Evolutionary conservation across 2,888 invertebrate genomes (phyloP).

Genomic region (Acleris literana): DNA sequence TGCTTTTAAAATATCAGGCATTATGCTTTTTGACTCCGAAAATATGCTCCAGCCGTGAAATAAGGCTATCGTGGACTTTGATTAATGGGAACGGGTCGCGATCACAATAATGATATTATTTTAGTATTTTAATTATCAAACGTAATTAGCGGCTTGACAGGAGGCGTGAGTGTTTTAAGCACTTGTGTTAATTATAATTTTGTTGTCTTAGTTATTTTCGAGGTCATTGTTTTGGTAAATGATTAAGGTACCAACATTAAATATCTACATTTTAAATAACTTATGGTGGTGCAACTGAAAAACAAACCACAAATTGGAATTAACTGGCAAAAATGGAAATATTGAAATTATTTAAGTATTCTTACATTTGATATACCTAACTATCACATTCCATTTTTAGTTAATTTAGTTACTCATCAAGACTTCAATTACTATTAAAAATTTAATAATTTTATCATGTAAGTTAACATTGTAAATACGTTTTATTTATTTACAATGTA

Average conservation of each 20-base stretch:
- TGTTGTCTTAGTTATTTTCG: not conserved
- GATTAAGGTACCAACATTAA: not conserved
- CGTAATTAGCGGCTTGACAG: conserved; percentile 59
- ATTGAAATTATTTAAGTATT: no score
- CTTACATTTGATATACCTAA: no score
- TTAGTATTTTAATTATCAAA: conserved; percentile 60
- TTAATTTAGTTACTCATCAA: no score
- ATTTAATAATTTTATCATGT: no score
- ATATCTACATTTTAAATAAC: not conserved
- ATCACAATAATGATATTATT: conserved; percentile 67
- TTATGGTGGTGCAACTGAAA: not conserved
- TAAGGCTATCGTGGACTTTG: conserved; percentile 62
- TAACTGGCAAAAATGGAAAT: no score
- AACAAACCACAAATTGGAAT: no score
- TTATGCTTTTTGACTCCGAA: conserved; percentile 71
- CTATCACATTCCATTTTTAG: no score
- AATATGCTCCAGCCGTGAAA: conserved; percentile 74
- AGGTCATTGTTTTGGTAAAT: not conserved
- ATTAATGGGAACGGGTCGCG: conserved; percentile 63
- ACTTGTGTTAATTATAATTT: conserved; percentile 24
- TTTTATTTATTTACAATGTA: no score
- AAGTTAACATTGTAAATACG: no score
- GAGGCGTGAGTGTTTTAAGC: conserved; percentile 47
- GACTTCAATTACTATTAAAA: no score
- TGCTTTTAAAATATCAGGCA: conserved; percentile 76